Base-by-base conservation (phyloP, 2,797 vertebrate genomes). In the Gallinago stenura region DNA sequence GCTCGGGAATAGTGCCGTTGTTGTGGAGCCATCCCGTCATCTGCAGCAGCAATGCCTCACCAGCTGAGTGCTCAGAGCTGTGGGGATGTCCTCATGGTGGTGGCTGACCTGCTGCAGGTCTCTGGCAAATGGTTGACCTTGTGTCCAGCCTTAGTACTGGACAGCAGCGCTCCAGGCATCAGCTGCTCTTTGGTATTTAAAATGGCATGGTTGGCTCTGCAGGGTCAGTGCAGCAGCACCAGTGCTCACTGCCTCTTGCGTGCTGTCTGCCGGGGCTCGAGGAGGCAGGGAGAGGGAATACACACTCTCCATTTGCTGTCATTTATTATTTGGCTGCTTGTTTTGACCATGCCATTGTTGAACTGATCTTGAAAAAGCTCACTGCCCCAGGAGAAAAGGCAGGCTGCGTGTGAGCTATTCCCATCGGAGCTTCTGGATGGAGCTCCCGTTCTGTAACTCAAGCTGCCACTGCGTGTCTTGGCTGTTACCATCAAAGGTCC, bases 141-240 rank as follows among this genome's bases (percentile, higher is more conserved):
- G 69, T 50, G 64, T 35, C 54, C 56, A 43, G 70, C 66, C 62
- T 68, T n/a, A 2, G 3, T 3, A 2, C 0, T 1, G 45, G 48
- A 56, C 24, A 3, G 75, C 66, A 60, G 41, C 0, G 1, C 86
- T 69, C 0, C 0, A 12, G 78, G 57, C 73, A 77, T 66, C 91
- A 94, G 92, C 95, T 94, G 95, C 91, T 83, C 60, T n/a, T 24
- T 56, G 90, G 73, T 53, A 48, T 92, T 94, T 66, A 33, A 72
- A 68, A 31, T 3, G 43, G 68, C 68, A 58, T 9, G 17, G 60
- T 39, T 3, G 28, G 26, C 57, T 70, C 84, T 51, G 39, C 41
- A 33, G 2, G 28, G 33, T 30, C 76, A 37, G 53, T 53, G 25
- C 1, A 1, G 89, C 82, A 80, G 61, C 82, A 45, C 73, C 69